Percentiles rank a stretch among this genome's conserved stretches.
These are phyloP conservation scores for Sitodiplosis mosellana DNA, from an alignment of 1,140 invertebrate species.

Conservation along the genomic window DNA sequence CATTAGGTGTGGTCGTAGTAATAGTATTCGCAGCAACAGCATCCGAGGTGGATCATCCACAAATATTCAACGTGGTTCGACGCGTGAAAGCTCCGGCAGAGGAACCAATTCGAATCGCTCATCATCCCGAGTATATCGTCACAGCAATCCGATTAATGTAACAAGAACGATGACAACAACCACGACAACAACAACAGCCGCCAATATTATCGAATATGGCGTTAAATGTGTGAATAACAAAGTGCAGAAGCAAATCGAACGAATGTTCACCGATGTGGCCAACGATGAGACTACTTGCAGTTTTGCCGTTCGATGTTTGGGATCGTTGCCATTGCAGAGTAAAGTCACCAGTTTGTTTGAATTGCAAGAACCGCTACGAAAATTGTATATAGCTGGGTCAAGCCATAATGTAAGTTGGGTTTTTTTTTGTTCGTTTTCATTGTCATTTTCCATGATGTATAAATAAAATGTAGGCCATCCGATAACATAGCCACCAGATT, in stretches of 20 bases:
- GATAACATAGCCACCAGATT: not conserved
- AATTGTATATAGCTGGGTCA: slow-evolving; percentile 43
- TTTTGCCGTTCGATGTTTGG: slow-evolving; percentile 64
- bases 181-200: not conserved
- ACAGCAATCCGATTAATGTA: too few relatives aligned
- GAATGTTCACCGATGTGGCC: slow-evolving; percentile 66
- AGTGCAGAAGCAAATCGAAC: slow-evolving; percentile 67
- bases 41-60: not conserved
- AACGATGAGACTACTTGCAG: slow-evolving; percentile 36
- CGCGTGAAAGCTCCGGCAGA: too few relatives aligned
- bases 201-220: slow-evolving; percentile 12
- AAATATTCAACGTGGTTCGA: too few relatives aligned
- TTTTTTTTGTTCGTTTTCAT: not conserved
- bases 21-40: too few relatives aligned
- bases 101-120: not conserved
- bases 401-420: slow-evolving; percentile 14
- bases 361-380: slow-evolving; percentile 58
- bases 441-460: not conserved
- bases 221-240: slow-evolving; percentile 39
- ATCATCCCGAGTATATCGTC: not conserved
- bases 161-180: not conserved
- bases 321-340: slow-evolving; percentile 52
- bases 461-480: not conserved
- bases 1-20: too few relatives aligned
- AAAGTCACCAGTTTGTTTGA: slow-evolving; percentile 67